A percentile compares a stretch with the other conserved stretches of the same genome.
Conservation (phyloP, 2,113 vertebrate genomes). For the Heteronetta atricapilla region DNA sequence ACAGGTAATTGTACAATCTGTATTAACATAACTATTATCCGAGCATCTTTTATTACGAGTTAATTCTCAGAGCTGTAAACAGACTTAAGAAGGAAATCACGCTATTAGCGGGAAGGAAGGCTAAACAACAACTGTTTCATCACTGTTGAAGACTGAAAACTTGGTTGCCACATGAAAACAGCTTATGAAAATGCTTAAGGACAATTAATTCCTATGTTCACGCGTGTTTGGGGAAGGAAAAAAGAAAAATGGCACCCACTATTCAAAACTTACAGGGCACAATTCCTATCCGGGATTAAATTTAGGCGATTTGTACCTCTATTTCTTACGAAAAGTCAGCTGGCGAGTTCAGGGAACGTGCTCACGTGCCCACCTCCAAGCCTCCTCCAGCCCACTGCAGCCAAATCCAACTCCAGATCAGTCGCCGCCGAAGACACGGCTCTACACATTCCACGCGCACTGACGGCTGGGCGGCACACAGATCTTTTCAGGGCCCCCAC, state of each 20-base stretch:
- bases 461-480: background rate
- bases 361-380: background rate
- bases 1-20: background rate
- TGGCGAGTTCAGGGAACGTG: background rate
- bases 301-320: background rate
- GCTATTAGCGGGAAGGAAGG: slow-evolving; percentile 37
- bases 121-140: slow-evolving; percentile 45
- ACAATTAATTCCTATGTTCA: background rate
- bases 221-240: background rate
- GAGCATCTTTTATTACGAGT: slow-evolving; percentile 23
- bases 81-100: slow-evolving; percentile 41
- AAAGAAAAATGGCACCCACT: background rate
- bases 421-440: background rate
- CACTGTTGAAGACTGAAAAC: slow-evolving; percentile 15
- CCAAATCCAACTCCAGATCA: background rate
- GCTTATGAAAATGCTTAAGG: background rate
- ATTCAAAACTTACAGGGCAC: background rate
- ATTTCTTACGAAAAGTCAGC: background rate
- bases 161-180: slow-evolving; percentile 21
- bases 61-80: slow-evolving; percentile 58
- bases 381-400: background rate
- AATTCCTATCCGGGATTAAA: background rate
- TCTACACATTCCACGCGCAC: background rate
- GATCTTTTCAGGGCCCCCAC: background rate
- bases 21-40: background rate